Percentiles rank a stretch among this genome's conserved stretches.
Evolutionary conservation across 2,113 vertebrate species (phyloP).

Genomic region (Engraulis encrasicolus): DNA sequence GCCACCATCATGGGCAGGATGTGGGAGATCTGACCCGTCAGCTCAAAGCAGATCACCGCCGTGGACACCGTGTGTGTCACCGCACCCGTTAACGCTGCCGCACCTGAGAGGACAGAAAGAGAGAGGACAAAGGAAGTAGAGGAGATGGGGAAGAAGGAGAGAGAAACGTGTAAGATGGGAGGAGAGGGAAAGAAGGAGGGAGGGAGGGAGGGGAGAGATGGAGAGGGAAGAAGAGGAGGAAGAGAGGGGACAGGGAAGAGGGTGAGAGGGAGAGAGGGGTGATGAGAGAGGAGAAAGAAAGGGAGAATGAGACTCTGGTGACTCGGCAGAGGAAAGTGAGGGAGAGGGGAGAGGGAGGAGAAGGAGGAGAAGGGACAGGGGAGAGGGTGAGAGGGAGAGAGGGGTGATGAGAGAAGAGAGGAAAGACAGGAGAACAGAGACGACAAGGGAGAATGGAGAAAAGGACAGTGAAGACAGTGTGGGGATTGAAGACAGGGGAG

Average conservation of each 20-base stretch:
- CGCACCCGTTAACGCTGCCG: constrained; percentile 90
- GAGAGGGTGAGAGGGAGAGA: constrained; percentile 6
- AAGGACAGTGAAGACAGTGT: not conserved
- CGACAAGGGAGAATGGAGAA: too few relatives aligned
- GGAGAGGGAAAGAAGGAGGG: too few relatives aligned
- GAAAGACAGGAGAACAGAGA: too few relatives aligned
- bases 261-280: too few relatives aligned
- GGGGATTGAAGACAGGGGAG: not conserved
- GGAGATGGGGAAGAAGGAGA: constrained; percentile 32
- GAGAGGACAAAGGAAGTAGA: too few relatives aligned
- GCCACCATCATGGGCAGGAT: constrained; percentile 98
- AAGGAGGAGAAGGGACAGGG: not conserved
- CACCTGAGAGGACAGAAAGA: constrained; percentile 83
- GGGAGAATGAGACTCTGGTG: too few relatives aligned
- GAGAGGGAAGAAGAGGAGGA: too few relatives aligned
- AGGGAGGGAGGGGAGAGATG: too few relatives aligned
- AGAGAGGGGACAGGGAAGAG: too few relatives aligned
- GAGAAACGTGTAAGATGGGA: too few relatives aligned
- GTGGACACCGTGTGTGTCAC: constrained; percentile 96
- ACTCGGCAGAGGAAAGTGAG: too few relatives aligned
- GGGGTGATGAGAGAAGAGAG: constrained; percentile 23
- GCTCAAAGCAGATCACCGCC: constrained; percentile 94
- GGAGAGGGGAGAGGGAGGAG: constrained; percentile 14
- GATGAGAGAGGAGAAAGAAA: not conserved
- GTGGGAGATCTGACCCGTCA: constrained; percentile 94